Evolutionary conservation across 2,888 invertebrate genomes (phyloP).

Genomic region (Rhodophaea formosa): DNA sequence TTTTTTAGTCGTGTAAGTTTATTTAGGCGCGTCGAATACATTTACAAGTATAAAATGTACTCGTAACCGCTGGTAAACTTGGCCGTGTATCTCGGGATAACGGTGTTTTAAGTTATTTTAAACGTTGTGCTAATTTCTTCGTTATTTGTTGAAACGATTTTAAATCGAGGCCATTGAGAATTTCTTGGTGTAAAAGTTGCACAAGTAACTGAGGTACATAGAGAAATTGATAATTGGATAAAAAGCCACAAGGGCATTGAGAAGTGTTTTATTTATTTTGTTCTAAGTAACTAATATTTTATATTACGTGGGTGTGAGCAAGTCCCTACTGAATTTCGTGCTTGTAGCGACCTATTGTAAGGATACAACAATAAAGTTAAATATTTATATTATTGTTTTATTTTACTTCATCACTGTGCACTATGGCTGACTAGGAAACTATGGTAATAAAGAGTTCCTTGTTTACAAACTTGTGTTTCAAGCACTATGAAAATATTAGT

Average conservation of each 20-base stretch:
- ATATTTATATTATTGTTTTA: conserved; percentile 40
- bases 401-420: conserved; percentile 24
- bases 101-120: conserved; percentile 18
- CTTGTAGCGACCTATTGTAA: conserved; percentile 72
- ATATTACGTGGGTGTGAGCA: conserved; percentile 62
- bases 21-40: conserved; percentile 27
- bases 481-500: no score
- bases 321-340: conserved; percentile 68
- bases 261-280: conserved; percentile 78
- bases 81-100: background rate
- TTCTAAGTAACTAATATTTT: conserved; percentile 77
- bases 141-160: conserved; percentile 54
- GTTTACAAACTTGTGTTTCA: no score
- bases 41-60: conserved; percentile 33
- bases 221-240: conserved; percentile 69
- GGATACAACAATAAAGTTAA: conserved; percentile 66
- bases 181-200: conserved; percentile 74
- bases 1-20: conserved; percentile 21
- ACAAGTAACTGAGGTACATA: conserved; percentile 63
- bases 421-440: no score
- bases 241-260: conserved; percentile 69
- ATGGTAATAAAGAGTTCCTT: no score
- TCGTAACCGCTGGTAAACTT: conserved; percentile 28
- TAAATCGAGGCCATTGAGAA: conserved; percentile 76
- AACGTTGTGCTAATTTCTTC: conserved; percentile 27